Percentiles rank a stretch among this genome's conserved stretches.
These are phyloP conservation scores for Operophtera brumata DNA, from an alignment of 2,888 invertebrate species.

Conservation along the genomic window DNA sequence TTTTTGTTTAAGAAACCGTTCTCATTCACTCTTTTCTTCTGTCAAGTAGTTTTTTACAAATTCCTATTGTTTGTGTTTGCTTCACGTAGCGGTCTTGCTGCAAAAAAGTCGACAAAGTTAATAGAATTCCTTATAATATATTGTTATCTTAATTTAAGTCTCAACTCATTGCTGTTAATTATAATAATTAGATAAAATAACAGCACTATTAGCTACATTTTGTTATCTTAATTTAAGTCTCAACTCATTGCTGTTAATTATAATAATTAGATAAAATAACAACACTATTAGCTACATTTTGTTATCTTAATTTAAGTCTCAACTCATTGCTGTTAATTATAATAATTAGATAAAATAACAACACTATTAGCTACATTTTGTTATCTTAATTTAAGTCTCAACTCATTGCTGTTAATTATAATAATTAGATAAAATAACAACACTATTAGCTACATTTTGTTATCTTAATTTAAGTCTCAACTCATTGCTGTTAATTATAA, in stretches of 20 bases:
- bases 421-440: not conserved
- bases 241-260: not conserved
- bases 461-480: not conserved
- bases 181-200: not conserved
- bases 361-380: not conserved
- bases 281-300: not conserved
- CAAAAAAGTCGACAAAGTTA: not conserved
- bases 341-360: not conserved
- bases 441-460: not conserved
- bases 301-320: not conserved
- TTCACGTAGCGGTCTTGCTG: not conserved
- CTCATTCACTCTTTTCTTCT: not conserved
- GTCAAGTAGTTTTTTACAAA: not conserved
- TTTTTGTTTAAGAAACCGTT: not conserved
- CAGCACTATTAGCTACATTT: not conserved
- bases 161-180: not conserved
- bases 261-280: not conserved
- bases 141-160: not conserved
- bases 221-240: not conserved
- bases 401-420: not conserved
- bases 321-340: not conserved
- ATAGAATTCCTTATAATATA: not conserved
- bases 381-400: not conserved
- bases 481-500: not conserved
- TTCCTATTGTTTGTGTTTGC: not conserved